Conservation (phyloP, 2,797 vertebrate genomes). For the Silurus aristotelis region DNA sequence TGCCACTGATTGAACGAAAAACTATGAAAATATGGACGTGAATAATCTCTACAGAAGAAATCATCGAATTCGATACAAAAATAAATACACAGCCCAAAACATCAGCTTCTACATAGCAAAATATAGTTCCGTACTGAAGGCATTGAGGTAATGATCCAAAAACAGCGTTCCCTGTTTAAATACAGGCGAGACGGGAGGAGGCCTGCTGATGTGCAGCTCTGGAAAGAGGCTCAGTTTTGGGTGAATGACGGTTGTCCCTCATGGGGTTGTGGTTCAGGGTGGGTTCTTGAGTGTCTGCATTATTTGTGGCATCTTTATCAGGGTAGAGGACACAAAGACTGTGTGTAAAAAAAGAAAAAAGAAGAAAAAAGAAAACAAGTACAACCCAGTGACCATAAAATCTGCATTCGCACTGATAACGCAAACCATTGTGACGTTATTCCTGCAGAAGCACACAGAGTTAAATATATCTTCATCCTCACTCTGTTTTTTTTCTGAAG, state of each 20-base stretch:
- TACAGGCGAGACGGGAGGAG: constrained; percentile 72
- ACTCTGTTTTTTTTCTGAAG: constrained; percentile 7
- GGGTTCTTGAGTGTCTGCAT: constrained; percentile 69
- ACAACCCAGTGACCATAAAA: constrained; percentile 78
- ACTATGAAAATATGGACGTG: no score
- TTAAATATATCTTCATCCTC: constrained; percentile 50
- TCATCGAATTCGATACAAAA: neutral
- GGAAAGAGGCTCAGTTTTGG: constrained; percentile 19
- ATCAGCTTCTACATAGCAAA: neutral
- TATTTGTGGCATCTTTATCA: constrained; percentile 79
- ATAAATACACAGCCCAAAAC: neutral
- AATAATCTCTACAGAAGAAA: neutral
- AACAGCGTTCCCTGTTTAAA: constrained; percentile 73
- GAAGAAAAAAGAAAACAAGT: constrained; percentile 64
- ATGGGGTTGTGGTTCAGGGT: constrained; percentile 72
- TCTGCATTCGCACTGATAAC: constrained; percentile 80
- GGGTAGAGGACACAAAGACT: constrained; percentile 75
- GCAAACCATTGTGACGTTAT: constrained; percentile 74
- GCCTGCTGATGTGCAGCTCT: constrained; percentile 26
- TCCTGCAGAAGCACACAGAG: constrained; percentile 57
- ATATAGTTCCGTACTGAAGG: neutral
- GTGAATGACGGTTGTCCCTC: constrained; percentile 76
- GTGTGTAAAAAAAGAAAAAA: constrained; percentile 55
- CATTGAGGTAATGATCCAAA: constrained; percentile 48
- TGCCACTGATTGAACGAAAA: no score